Percentiles rank a stretch among this genome's conserved stretches.
Conservation (phyloP, 2,113 vertebrate species). For the Chloroceryle aenea region DNA sequence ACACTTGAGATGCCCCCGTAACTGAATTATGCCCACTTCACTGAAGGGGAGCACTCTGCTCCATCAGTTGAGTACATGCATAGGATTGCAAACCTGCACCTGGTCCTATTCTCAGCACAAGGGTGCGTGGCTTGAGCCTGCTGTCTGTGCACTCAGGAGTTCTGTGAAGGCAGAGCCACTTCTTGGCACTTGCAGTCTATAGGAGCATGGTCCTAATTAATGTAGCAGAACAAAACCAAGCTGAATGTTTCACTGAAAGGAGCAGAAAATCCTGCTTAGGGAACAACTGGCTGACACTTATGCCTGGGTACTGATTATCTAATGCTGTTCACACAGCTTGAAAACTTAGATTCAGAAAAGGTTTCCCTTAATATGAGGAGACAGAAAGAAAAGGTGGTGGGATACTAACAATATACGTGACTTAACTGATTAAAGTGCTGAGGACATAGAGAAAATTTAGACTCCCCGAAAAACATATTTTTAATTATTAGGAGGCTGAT, state of each 20-base stretch:
- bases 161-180: neutral
- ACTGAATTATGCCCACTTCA: neutral
- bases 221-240: neutral
- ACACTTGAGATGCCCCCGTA: neutral
- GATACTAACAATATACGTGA: neutral
- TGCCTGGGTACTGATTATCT: neutral
- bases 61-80: neutral
- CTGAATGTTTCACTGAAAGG: neutral
- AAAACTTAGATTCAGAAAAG: neutral
- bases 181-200: neutral
- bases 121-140: neutral
- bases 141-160: neutral
- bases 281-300: neutral
- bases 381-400: neutral
- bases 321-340: neutral
- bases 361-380: neutral
- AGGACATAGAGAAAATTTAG: neutral
- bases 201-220: neutral
- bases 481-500: neutral
- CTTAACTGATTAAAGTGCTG: neutral
- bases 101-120: neutral
- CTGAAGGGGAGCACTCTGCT: neutral
- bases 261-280: neutral
- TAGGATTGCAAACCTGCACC: neutral
- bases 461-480: neutral